Percentiles rank a stretch among this genome's conserved stretches.
phyloP scores from a whole-genome alignment of 1,140 invertebrate genomes.

The Lanistes nyassanus region DNA sequence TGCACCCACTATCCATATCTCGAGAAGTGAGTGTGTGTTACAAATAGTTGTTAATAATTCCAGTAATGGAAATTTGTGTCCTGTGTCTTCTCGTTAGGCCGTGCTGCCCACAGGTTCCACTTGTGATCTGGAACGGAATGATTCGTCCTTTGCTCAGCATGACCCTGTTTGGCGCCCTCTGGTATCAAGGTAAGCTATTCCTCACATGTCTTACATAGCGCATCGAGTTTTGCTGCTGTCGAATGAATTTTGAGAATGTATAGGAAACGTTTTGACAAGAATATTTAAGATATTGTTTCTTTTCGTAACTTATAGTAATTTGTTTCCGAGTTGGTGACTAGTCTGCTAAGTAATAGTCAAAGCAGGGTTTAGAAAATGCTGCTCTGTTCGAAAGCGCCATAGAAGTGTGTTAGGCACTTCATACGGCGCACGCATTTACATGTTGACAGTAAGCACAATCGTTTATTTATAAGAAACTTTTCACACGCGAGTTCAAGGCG shows the following conservation, averaged over 20 bases:
- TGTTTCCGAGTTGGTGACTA: neutral
- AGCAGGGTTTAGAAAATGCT: neutral
- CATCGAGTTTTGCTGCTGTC: no score
- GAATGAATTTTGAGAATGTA: no score
- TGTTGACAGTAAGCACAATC: no score
- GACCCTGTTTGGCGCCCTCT: slow-evolving; percentile 50
- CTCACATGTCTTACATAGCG: neutral
- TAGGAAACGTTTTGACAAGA: no score
- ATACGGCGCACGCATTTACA: no score
- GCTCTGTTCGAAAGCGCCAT: no score
- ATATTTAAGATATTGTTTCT: neutral
- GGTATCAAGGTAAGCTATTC: slow-evolving; percentile 53
- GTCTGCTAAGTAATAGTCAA: neutral
- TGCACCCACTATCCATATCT: no score
- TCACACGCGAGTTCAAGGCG: no score
- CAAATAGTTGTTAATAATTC: no score
- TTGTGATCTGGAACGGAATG: slow-evolving; percentile 55
- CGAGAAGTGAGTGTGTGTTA: no score
- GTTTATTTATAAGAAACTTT: no score
- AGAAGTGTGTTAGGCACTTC: no score
- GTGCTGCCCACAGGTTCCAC: slow-evolving; percentile 9
- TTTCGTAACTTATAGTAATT: neutral
- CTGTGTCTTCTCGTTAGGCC: neutral
- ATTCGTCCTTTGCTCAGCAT: slow-evolving; percentile 49
- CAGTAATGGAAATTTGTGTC: neutral